Evolutionary conservation across 2,888 invertebrate species (phyloP).

Genomic region (Cephus spinipes): DNA sequence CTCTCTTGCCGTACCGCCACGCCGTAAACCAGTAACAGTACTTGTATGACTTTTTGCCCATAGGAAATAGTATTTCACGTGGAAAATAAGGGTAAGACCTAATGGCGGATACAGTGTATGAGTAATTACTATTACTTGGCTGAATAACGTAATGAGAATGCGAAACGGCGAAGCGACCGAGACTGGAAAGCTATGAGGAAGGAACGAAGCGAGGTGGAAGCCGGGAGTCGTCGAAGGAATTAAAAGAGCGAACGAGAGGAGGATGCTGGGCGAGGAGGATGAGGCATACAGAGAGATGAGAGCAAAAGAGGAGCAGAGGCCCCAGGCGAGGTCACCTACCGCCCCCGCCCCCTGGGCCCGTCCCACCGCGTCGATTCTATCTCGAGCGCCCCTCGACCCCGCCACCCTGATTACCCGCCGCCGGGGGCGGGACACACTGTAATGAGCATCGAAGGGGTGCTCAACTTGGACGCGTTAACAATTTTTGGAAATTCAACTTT

Average conservation of each 20-base stretch:
- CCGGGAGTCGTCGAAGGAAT: background rate
- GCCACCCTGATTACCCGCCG: constrained; percentile 63
- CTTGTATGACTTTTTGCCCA: background rate
- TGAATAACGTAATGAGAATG: background rate
- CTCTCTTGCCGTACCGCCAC: too few relatives aligned
- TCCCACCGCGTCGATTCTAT: constrained; percentile 41
- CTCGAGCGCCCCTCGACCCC: constrained; percentile 38
- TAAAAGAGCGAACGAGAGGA: constrained; percentile 15
- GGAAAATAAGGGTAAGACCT: background rate
- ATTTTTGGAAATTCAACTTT: background rate
- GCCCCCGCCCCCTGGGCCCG: constrained; percentile 50
- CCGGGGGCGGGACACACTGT: constrained; percentile 64
- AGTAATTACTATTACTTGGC: background rate
- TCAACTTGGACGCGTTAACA: constrained; percentile 52
- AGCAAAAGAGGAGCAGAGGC: constrained; percentile 54
- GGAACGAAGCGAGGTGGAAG: background rate
- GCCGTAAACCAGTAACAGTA: background rate
- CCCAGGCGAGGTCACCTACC: constrained; percentile 65
- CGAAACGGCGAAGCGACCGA: background rate
- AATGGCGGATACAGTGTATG: background rate
- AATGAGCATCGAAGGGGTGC: constrained; percentile 65
- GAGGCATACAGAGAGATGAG: constrained; percentile 27
- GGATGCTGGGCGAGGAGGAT: constrained; percentile 19
- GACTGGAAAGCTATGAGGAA: background rate
- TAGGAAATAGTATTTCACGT: background rate